Conservation (phyloP, 2,797 vertebrate species). For the Hyperoplus immaculatus region DNA sequence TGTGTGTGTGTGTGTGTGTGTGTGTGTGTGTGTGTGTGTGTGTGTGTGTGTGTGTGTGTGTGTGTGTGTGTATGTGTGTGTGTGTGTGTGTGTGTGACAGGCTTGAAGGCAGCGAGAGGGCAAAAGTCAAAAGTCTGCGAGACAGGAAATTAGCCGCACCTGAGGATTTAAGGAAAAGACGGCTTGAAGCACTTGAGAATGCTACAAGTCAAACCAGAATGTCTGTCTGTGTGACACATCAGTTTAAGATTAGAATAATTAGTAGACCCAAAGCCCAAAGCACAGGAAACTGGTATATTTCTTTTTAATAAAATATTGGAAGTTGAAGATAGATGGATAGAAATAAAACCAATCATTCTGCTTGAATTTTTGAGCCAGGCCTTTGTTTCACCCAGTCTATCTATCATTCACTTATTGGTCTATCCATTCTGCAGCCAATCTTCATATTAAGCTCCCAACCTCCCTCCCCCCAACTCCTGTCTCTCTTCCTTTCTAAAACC, state of each 20-base stretch:
- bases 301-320: neutral
- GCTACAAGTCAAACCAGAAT: neutral
- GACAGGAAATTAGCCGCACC: constrained; percentile 80
- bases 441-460: constrained; percentile 25
- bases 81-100: neutral
- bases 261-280: neutral
- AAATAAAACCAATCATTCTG: neutral
- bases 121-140: constrained; percentile 68
- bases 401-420: constrained; percentile 10
- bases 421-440: constrained; percentile 32
- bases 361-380: neutral
- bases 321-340: neutral
- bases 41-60: too few species aligned
- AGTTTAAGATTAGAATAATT: neutral
- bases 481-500: constrained; percentile 20
- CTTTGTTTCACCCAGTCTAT: constrained; percentile 23
- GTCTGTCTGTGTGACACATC: constrained; percentile 6
- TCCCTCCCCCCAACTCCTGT: constrained; percentile 23
- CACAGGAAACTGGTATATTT: neutral
- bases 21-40: too few species aligned
- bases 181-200: constrained; percentile 34
- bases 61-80: too few species aligned
- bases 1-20: too few species aligned
- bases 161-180: constrained; percentile 65
- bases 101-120: constrained; percentile 42